Evolutionary conservation across 2,113 vertebrate species (phyloP), one percentile per base, ranked within the genome.

Genomic region (Pristiophorus japonicus): DNA sequence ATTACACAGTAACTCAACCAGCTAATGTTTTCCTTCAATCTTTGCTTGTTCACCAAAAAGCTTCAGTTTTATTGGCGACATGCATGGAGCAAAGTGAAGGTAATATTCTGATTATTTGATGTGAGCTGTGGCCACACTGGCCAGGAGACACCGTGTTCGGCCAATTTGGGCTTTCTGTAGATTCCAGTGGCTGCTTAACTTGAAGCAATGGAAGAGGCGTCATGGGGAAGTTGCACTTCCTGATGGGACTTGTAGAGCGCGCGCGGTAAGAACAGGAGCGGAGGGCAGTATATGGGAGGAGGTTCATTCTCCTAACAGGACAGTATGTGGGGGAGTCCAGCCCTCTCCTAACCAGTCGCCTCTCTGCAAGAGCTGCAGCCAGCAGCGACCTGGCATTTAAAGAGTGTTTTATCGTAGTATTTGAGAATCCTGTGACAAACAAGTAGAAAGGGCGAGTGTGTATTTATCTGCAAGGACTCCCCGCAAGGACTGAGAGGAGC

Each of bases 191-290:
- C 47, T 14, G 27, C 27, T 59, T 59, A 90, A 59, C 87, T 59
- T 59, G 87, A 67, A 55, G 87, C 59, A 59, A 12, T 94, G 24
- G 24, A 94, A 65, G 27, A 27, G 27, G 16, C 93, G 12, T 34
- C 11, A 70, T 73, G 93, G 93, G 66, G 65, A 94, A 73, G 65
- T 94, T 16, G 14, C 27, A 94, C 66, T 94, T 94, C 93, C 93
- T 94, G 93, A 30, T 94, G 42, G 92, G 38, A 93, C 92, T 94
- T 30, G 66, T 27, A 92, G 5, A 38, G 27, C 0, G 12, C 2
- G 51, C 10, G 30, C n/a, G 51, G n/a, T 65, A 8, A 6, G n/a
- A 70, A 24, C 62, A 12, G 2, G 24, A 42, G 51, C 47, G 0
- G 51, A 70, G 38, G n/a, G 91, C 59, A 38, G 62, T 24, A 30